Evolutionary conservation across 2,113 vertebrate species (phyloP).

Genomic region (Colinus virginianus): DNA sequence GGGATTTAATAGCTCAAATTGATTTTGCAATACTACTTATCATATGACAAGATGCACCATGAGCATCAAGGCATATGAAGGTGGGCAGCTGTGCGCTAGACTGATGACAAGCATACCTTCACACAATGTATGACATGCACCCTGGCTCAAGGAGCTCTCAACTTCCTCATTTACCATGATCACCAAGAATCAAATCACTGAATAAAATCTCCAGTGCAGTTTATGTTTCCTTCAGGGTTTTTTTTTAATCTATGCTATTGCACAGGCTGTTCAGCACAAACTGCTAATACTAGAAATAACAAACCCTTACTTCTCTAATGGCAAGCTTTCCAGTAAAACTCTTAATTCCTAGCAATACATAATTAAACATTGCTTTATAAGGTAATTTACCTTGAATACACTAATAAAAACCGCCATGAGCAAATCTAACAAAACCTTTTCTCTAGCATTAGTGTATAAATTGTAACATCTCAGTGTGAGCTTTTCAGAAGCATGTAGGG

Average conservation of each 20-base stretch:
- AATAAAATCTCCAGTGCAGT: not conserved
- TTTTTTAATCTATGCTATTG: not conserved
- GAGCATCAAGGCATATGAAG: accelerated
- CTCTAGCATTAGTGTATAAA: not conserved
- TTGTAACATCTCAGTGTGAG: not conserved
- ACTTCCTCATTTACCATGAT: accelerated
- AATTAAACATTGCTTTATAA: not conserved
- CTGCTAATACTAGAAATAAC: not conserved
- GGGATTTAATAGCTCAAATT: not conserved
- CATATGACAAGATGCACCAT: not conserved
- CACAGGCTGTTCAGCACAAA: not conserved
- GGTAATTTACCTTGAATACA: not conserved
- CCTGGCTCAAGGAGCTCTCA: not conserved
- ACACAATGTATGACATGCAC: not conserved
- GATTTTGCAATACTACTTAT: not conserved
- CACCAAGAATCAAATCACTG: not conserved
- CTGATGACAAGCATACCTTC: accelerated
- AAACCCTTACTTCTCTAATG: not conserved
- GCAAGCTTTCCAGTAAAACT: not conserved
- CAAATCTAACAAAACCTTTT: not conserved
- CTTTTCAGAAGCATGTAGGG: not conserved
- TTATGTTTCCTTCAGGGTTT: not conserved
- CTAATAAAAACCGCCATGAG: not conserved
- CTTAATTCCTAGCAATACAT: not conserved
- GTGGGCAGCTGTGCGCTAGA: not conserved